Evolutionary conservation across 2,113 vertebrate species (phyloP).

Genomic region (Hystrix brachyura): DNA sequence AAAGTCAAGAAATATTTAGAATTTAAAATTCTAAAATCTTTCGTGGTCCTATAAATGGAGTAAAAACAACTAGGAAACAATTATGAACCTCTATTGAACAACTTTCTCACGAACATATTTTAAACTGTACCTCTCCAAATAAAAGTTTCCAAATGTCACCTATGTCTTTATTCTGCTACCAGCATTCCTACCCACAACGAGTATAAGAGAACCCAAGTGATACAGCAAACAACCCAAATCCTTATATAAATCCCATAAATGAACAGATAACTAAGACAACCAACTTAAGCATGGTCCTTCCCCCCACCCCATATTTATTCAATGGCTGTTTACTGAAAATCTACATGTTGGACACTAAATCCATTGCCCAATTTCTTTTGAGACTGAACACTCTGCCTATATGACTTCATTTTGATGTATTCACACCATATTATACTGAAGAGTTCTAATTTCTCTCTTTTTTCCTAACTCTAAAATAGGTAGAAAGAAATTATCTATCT

Average conservation of each 20-base stretch:
- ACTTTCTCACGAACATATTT: constrained; percentile 55
- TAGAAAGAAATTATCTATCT: background rate
- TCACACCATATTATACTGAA: background rate
- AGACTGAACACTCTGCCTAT: background rate
- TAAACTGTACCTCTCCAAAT: background rate
- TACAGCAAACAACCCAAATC: background rate
- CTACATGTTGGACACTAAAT: background rate
- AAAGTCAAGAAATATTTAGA: constrained; percentile 19
- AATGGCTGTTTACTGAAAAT: background rate
- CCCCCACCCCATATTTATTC: background rate
- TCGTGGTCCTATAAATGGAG: background rate
- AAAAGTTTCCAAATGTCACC: constrained; percentile 43
- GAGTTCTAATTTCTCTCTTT: background rate
- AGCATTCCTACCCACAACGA: background rate
- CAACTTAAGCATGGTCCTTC: background rate
- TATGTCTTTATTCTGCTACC: constrained; percentile 1
- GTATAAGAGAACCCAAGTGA: background rate
- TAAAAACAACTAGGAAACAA: background rate
- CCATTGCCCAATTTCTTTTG: background rate
- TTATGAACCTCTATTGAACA: background rate
- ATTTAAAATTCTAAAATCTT: constrained; percentile 36
- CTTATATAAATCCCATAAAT: background rate
- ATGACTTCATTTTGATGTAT: background rate
- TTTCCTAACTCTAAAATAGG: background rate
- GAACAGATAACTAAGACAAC: background rate